A percentile compares a stretch with the other conserved stretches of the same genome.
Conservation (phyloP, 2,113 vertebrate species). For the Gnathonemus echidnorhynchus region DNA sequence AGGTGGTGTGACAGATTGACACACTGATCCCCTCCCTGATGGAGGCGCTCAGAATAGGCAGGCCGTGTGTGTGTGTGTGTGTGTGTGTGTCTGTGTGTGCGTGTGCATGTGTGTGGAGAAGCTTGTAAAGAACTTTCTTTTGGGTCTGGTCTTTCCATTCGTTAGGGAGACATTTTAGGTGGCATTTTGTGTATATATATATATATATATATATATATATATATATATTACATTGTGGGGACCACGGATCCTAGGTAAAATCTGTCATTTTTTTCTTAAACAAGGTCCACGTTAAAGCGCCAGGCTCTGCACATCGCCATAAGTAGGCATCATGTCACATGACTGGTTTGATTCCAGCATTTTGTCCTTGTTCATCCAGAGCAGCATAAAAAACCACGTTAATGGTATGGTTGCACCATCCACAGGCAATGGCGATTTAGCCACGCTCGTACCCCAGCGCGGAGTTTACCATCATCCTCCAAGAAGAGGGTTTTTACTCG, state of each 20-base stretch:
- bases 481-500: background rate
- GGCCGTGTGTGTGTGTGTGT: background rate
- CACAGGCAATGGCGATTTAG: background rate
- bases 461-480: background rate
- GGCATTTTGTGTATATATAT: background rate
- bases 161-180: background rate
- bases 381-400: background rate
- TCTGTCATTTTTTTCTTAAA: background rate
- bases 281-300: background rate
- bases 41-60: background rate
- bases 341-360: background rate
- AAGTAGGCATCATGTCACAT: background rate
- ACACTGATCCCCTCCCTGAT: slow-evolving; percentile 25
- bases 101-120: background rate
- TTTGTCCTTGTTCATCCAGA: background rate
- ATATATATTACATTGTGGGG: background rate
- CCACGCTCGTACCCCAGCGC: background rate
- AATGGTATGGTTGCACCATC: background rate
- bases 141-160: background rate
- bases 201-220: background rate
- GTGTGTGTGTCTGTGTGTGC: background rate
- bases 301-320: background rate
- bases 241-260: background rate
- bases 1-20: slow-evolving; percentile 25
- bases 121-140: background rate